These are phyloP conservation scores for Salvator merianae DNA, from an alignment of 2,113 vertebrate species.

Conservation along the genomic window DNA sequence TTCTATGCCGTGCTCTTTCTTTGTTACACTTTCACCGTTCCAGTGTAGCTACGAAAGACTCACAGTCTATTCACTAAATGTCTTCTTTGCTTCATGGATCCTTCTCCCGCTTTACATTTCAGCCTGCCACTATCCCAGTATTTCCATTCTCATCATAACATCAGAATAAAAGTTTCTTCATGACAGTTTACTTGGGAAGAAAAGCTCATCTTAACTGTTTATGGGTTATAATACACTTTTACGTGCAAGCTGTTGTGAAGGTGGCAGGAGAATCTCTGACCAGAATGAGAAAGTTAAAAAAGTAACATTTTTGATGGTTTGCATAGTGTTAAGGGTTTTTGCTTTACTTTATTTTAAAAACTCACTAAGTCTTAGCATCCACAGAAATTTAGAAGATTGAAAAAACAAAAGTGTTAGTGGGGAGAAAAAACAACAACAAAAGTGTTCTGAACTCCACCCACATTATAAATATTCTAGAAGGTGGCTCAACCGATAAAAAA, in stretches of 20 bases:
- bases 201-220: background rate
- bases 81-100: background rate
- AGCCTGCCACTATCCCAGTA: background rate
- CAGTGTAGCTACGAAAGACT: too few species aligned
- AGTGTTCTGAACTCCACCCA: background rate
- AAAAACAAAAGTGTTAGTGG: background rate
- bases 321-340: constrained; percentile 5
- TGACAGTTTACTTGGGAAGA: background rate
- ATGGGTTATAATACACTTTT: background rate
- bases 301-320: background rate
- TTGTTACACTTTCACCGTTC: too few species aligned
- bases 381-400: background rate
- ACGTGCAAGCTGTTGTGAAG: background rate
- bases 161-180: background rate
- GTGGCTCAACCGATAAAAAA: too few species aligned
- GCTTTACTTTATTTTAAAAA: background rate
- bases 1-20: background rate
- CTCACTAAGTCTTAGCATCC: background rate
- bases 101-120: background rate
- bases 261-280: background rate
- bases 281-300: background rate
- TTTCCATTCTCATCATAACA: background rate
- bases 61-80: background rate
- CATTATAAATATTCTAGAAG: background rate
- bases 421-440: background rate